Conservation (phyloP, 2,797 vertebrate species). For the Artibeus jamaicensis region DNA sequence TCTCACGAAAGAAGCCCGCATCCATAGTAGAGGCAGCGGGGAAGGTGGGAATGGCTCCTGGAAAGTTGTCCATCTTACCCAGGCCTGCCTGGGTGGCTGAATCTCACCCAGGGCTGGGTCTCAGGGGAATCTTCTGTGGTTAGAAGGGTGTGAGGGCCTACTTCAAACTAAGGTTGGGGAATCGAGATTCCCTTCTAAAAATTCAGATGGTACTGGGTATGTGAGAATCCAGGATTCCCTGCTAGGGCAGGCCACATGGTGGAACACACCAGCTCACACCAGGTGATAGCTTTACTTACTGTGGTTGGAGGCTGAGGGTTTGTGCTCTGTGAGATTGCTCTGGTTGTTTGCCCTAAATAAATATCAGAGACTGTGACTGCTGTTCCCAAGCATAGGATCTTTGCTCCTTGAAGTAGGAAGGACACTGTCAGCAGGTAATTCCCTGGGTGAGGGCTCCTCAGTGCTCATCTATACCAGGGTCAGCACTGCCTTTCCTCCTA, state of each 20-base stretch:
- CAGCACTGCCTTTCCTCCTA: neutral
- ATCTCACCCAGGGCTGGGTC: neutral
- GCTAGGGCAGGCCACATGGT: neutral
- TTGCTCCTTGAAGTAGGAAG: slow-evolving; percentile 16
- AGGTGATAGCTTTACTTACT: slow-evolving; percentile 60
- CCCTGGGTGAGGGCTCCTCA: neutral
- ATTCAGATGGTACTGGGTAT: neutral
- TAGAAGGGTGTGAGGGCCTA: neutral
- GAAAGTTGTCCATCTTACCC: neutral
- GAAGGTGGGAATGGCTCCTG: neutral
- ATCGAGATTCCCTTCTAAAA: neutral
- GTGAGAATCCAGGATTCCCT: neutral
- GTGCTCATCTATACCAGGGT: neutral
- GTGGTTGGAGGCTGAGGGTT: slow-evolving; percentile 53
- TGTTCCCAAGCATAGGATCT: neutral
- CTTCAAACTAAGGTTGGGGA: neutral
- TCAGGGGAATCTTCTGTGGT: neutral
- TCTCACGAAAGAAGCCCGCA: slow-evolving; percentile 17
- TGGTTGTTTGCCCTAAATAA: slow-evolving; percentile 54
- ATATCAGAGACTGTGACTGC: slow-evolving; percentile 46
- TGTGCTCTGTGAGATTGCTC: slow-evolving; percentile 55
- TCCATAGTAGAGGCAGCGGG: neutral
- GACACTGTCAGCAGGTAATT: neutral
- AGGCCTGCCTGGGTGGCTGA: neutral
- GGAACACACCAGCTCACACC: neutral